These are phyloP conservation scores for Crotalus helleri DNA, from an alignment of 2,113 vertebrate species.

Conservation along the genomic window DNA sequence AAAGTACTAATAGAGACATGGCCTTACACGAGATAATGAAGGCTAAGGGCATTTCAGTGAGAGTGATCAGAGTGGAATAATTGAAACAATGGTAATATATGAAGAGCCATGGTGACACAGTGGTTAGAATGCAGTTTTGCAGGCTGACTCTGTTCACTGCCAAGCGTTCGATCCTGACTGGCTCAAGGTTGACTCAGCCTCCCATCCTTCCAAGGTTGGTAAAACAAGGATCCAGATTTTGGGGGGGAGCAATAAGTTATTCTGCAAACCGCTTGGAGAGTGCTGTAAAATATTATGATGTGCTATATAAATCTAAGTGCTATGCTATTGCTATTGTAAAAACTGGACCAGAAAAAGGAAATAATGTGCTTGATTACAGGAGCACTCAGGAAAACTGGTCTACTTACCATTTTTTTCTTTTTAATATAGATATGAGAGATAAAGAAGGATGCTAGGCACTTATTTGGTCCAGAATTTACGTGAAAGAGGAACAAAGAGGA, in stretches of 20 bases:
- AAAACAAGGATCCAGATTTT: background rate
- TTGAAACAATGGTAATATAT: background rate
- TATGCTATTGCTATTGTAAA: background rate
- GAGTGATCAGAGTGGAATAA: background rate
- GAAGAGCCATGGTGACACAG: background rate
- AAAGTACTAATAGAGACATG: background rate
- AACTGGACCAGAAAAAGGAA: background rate
- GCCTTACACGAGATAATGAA: background rate
- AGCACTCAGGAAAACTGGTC: background rate
- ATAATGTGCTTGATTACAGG: background rate
- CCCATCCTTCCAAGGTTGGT: background rate
- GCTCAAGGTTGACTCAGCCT: background rate
- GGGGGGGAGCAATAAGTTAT: background rate
- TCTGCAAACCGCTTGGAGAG: background rate
- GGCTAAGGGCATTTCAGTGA: background rate
- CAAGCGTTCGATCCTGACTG: background rate
- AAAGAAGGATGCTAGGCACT: background rate
- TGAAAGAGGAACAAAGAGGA: background rate
- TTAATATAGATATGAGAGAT: background rate
- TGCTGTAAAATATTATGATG: background rate
- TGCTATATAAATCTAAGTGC: background rate
- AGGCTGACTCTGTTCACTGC: background rate
- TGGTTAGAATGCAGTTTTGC: background rate
- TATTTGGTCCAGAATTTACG: background rate
- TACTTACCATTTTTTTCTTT: background rate